A percentile compares a stretch with the other conserved stretches of the same genome.
Conservation (phyloP, 2,113 vertebrate species). For the Rhinolophus ferrumequinum region DNA sequence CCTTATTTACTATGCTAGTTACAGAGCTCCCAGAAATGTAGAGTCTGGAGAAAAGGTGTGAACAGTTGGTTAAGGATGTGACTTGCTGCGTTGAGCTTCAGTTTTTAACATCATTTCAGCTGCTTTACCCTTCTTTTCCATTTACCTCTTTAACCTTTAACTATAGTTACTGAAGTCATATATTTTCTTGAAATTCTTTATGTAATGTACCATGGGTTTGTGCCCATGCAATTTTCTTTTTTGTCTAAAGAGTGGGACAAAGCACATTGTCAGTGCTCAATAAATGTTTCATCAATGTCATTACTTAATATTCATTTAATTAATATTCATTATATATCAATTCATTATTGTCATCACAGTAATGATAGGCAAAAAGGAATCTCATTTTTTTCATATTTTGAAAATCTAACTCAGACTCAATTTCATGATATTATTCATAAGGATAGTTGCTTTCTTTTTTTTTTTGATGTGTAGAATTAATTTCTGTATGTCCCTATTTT, state of each 20-base stretch:
- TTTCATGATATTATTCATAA: constrained; percentile 44
- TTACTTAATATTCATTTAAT: constrained; percentile 83
- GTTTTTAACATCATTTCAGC: neutral
- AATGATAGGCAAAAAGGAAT: constrained; percentile 75
- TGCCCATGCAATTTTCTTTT: constrained; percentile 54
- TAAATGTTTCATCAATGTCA: constrained; percentile 82
- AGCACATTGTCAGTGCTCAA: constrained; percentile 72
- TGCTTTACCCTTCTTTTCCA: constrained; percentile 46
- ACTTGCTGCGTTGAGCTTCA: neutral
- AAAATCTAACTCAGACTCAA: constrained; percentile 43
- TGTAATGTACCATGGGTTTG: constrained; percentile 22
- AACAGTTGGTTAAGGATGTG: constrained; percentile 16
- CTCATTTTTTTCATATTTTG: constrained; percentile 71
- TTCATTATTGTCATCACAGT: constrained; percentile 81
- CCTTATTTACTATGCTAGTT: neutral
- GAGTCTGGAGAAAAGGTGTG: constrained; percentile 9
- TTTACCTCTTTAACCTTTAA: constrained; percentile 52
- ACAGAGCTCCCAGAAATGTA: neutral
- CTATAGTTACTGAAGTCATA: constrained; percentile 14
- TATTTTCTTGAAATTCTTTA: constrained; percentile 51
- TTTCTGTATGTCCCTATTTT: neutral
- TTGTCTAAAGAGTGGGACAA: constrained; percentile 59
- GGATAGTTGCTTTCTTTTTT: constrained; percentile 46
- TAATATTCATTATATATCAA: constrained; percentile 83
- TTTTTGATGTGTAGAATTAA: neutral